These are phyloP conservation scores for Etheostoma perlongum DNA, from an alignment of 2,797 vertebrate species.

Conservation along the genomic window DNA sequence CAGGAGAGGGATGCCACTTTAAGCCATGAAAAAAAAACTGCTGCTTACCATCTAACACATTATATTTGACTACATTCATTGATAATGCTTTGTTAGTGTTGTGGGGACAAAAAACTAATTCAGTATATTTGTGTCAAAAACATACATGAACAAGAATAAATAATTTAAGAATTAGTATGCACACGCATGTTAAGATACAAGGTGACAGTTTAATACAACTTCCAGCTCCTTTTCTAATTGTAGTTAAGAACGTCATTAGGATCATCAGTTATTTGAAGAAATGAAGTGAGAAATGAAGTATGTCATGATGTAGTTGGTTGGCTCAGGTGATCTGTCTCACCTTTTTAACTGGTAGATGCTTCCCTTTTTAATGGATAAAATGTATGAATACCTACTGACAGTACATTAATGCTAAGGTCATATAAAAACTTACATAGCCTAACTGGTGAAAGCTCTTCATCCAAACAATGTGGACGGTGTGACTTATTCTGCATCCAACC, in stretches of 20 bases:
- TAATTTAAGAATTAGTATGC: background rate
- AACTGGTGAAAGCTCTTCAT: background rate
- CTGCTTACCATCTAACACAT: conserved; percentile 6
- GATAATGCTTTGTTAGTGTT: conserved; percentile 26
- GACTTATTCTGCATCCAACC: background rate
- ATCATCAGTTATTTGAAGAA: background rate
- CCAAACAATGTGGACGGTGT: background rate
- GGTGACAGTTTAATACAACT: conserved; percentile 1
- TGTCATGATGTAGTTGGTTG: background rate
- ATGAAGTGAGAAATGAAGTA: background rate
- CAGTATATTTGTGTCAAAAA: conserved; percentile 8
- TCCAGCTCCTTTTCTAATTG: background rate
- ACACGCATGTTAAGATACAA: background rate
- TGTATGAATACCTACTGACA: background rate
- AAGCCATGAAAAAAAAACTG: conserved; percentile 10
- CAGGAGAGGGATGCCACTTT: background rate
- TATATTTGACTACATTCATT: conserved; percentile 18
- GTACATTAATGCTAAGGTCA: background rate
- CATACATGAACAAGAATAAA: background rate
- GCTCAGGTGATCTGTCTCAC: background rate
- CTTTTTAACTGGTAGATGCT: no score
- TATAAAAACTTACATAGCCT: background rate
- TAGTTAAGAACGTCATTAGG: background rate
- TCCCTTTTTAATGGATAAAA: background rate
- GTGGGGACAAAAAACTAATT: background rate